Conservation (phyloP, 2,888 invertebrate species). For the Ceratothoa steindachneri region DNA sequence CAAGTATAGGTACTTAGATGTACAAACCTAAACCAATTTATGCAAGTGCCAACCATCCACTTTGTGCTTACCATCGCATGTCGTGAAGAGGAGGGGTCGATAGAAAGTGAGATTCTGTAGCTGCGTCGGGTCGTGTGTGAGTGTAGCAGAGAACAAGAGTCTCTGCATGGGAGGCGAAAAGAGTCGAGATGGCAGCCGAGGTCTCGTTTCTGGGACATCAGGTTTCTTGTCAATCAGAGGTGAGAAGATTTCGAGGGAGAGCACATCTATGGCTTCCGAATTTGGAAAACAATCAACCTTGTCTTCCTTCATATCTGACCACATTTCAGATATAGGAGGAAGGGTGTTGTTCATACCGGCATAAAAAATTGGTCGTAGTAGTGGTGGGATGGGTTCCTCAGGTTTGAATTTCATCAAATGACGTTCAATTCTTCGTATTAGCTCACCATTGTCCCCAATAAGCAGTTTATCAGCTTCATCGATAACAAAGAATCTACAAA, state of each 20-base stretch:
- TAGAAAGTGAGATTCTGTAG: slow-evolving; percentile 81
- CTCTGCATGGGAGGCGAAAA: slow-evolving; percentile 70
- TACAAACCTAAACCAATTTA: too few species aligned
- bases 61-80: slow-evolving; percentile 58
- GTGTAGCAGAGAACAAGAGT: slow-evolving; percentile 92
- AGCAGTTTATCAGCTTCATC: slow-evolving; percentile 97
- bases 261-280: too few species aligned
- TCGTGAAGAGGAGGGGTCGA: slow-evolving; percentile 85
- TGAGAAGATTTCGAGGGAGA: neutral
- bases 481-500: slow-evolving; percentile 67
- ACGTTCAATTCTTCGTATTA: slow-evolving; percentile 69
- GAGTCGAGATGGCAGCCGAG: slow-evolving; percentile 43
- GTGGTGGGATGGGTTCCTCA: too few species aligned
- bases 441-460: slow-evolving; percentile 66
- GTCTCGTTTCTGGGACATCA: neutral
- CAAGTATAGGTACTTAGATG: too few species aligned
- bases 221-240: slow-evolving; percentile 58
- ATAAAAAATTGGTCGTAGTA: too few species aligned
- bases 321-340: neutral
- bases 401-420: neutral
- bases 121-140: slow-evolving; percentile 94
- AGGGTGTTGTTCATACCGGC: neutral
- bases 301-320: neutral
- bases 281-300: neutral
- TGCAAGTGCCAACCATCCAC: too few species aligned